Conservation (phyloP, 2,113 vertebrate genomes). For the Athene noctua region DNA sequence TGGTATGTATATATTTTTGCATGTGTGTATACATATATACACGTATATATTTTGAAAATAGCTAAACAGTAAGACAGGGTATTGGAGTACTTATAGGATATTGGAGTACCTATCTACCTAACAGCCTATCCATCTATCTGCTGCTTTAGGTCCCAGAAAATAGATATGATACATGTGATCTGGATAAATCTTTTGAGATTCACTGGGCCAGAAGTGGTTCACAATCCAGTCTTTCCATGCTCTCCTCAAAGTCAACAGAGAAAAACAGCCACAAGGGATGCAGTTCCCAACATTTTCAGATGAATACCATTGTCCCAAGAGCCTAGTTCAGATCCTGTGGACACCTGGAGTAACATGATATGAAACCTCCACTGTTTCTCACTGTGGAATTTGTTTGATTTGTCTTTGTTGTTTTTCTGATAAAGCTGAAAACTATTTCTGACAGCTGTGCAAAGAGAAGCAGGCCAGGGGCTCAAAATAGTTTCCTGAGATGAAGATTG, state of each 20-base stretch:
- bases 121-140: background rate
- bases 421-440: background rate
- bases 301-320: background rate
- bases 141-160: background rate
- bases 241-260: background rate
- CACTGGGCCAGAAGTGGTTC: background rate
- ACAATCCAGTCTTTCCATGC: background rate
- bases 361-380: background rate
- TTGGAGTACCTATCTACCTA: background rate
- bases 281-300: background rate
- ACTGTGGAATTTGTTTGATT: background rate
- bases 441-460: background rate
- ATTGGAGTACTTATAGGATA: background rate
- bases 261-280: background rate
- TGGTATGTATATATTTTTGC: background rate
- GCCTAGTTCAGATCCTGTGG: background rate
- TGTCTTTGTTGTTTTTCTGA: background rate
- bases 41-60: background rate
- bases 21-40: too few species aligned
- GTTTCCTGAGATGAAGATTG: background rate
- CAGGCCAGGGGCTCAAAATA: background rate
- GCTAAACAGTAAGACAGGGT: background rate
- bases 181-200: background rate
- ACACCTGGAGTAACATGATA: background rate
- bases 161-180: background rate